These are phyloP conservation scores for Pleuronectes platessa DNA, from an alignment of 2,113 vertebrate genomes.

Conservation along the genomic window DNA sequence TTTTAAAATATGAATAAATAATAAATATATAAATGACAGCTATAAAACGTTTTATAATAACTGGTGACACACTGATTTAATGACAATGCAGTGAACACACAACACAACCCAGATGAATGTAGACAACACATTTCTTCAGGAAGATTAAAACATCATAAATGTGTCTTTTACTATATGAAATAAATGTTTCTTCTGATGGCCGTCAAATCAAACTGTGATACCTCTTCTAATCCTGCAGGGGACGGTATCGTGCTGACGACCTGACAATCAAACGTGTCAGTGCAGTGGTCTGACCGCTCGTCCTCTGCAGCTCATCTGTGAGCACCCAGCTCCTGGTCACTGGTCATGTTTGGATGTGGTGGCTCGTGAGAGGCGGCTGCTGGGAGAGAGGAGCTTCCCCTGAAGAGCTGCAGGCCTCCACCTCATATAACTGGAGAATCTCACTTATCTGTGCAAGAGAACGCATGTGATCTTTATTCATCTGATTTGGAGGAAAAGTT, in stretches of 20 bases:
- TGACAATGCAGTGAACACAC: neutral
- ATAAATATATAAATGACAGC: neutral
- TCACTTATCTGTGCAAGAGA: no score
- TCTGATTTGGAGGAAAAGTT: no score
- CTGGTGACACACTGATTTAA: neutral
- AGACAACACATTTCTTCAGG: no score
- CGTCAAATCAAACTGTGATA: constrained; percentile 9
- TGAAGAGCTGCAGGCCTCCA: no score
- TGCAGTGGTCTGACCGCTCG: neutral
- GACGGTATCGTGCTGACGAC: constrained; percentile 50
- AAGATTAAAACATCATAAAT: no score
- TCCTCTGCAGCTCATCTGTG: neutral
- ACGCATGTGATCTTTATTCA: no score
- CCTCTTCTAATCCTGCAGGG: constrained; percentile 60
- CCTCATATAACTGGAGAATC: no score
- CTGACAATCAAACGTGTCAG: neutral
- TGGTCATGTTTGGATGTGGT: neutral
- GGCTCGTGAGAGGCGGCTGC: no score
- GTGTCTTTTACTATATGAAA: no score
- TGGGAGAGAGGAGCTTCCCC: no score
- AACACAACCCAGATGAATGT: no score
- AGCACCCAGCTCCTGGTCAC: neutral
- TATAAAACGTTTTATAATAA: neutral
- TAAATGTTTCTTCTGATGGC: neutral
- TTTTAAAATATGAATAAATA: neutral